Base-by-base conservation (phyloP, 2,888 invertebrate genomes). In the Drosophila prolongata region DNA sequence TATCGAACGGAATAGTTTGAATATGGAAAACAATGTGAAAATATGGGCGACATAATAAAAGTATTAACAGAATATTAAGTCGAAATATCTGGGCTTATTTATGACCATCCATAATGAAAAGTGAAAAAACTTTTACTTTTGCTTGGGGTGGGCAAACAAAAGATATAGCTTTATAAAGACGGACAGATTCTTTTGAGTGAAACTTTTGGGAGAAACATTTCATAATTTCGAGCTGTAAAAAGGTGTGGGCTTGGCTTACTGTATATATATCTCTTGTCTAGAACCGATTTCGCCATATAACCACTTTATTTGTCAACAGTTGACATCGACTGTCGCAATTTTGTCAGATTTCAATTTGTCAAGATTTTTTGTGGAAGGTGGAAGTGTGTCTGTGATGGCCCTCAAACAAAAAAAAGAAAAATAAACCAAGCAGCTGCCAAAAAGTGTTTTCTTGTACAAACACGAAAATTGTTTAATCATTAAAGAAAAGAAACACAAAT, bases 111-210 rank as follows among this genome's bases (percentile, higher is more conserved):
- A 52, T 27, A 66, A 40, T 49, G 52, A 79, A 86, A 80, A 84
- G 84, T 75, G 83, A 84, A 86, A 81, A 74, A 84, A 84, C 87
- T 87, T 84, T 84, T 85, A 84, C 81, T 87, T 87, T 87, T 78
- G 24, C 37, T 13, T 5, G 19, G 38, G 30, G 34, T 44, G 19
- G 38, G 13, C 42, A 34, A 58, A 72, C 72, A 72, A 72, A 72
- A 72, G 76, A 54, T 64, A 57, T 38, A 54, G 44, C 38, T 35
- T 49, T 46, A 50, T 19, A 70, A 49, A 62, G 60, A 38, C 19
- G 35, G 59, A 67, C 52, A 78, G 76, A 80, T 80, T 82, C 86
- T 85, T 72, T 53, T 35, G 60, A 75, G 80, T 67, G 79, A 80
- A 83, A 74, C 73, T 78, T 59, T 71, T 43, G 16, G 38, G 3